Percentiles rank a stretch among this genome's conserved stretches.
Conservation (phyloP, 2,888 invertebrate species). For the Cryptocephalus moraei region DNA sequence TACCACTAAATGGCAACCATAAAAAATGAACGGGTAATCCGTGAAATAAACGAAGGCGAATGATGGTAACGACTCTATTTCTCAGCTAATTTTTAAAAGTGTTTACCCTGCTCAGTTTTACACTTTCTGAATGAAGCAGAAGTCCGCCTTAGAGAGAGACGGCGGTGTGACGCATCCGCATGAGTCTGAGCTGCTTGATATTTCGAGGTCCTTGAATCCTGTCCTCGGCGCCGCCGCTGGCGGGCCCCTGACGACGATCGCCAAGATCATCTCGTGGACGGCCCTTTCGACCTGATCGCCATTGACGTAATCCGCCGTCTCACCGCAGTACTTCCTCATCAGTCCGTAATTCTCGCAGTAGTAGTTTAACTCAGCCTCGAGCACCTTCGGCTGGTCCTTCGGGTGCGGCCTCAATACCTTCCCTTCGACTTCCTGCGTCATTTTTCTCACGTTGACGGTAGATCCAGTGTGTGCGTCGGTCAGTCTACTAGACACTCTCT, state of each 20-base stretch:
- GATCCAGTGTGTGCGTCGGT: conserved; percentile 30
- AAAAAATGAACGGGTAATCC: too few relatives aligned
- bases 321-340: conserved; percentile 34
- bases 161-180: conserved; percentile 11
- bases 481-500: conserved; percentile 25
- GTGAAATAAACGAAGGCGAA: too few relatives aligned
- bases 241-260: conserved; percentile 24
- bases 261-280: conserved; percentile 17
- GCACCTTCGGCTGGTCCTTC: conserved; percentile 24
- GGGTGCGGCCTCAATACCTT: conserved; percentile 29
- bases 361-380: conserved; percentile 33
- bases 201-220: conserved; percentile 6
- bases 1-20: too few relatives aligned
- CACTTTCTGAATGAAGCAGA: too few relatives aligned
- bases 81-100: too few relatives aligned
- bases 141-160: neutral
- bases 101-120: too few relatives aligned
- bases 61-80: too few relatives aligned
- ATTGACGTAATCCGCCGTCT: conserved; percentile 29
- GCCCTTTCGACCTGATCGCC: conserved; percentile 31
- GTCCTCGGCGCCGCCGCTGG: conserved; percentile 15
- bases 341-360: conserved; percentile 35
- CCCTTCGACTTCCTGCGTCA: conserved; percentile 12
- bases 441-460: conserved; percentile 18
- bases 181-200: conserved; percentile 4